Evolutionary conservation across 2,113 vertebrate species (phyloP).

Genomic region (Macroglossus sobrinus): DNA sequence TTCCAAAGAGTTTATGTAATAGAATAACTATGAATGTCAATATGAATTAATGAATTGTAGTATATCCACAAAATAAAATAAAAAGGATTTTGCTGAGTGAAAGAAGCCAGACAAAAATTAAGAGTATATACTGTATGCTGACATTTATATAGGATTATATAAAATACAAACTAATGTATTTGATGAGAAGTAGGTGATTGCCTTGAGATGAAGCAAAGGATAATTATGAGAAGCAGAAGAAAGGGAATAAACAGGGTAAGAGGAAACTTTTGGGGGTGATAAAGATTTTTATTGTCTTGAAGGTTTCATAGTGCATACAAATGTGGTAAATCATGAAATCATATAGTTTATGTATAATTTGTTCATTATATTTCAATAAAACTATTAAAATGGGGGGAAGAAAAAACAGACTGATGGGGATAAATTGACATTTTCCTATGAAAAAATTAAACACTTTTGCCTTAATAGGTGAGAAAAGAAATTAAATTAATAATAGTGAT

Average conservation of each 20-base stretch:
- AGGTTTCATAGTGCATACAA: not conserved
- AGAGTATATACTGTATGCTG: not conserved
- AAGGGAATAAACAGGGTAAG: not conserved
- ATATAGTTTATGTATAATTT: not conserved
- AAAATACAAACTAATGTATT: not conserved
- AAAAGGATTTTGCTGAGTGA: not conserved
- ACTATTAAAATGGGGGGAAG: not conserved
- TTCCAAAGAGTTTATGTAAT: not conserved
- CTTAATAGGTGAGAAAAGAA: not conserved
- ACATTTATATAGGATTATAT: not conserved
- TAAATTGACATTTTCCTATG: not conserved
- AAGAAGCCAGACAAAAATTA: not conserved
- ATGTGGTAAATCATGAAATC: not conserved
- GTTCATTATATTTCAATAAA: not conserved
- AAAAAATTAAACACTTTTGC: not conserved
- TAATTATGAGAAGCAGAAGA: not conserved
- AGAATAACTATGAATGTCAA: not conserved
- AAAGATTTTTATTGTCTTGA: not conserved
- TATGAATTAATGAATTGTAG: not conserved
- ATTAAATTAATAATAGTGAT: not conserved
- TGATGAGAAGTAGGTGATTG: not conserved
- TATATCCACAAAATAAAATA: not conserved
- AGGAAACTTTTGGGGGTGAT: not conserved
- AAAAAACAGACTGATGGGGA: not conserved
- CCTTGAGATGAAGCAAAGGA: not conserved